Percentiles rank a stretch among this genome's conserved stretches.
phyloP scores from a whole-genome alignment of 2,797 vertebrate genomes.

The Prionace glauca region DNA sequence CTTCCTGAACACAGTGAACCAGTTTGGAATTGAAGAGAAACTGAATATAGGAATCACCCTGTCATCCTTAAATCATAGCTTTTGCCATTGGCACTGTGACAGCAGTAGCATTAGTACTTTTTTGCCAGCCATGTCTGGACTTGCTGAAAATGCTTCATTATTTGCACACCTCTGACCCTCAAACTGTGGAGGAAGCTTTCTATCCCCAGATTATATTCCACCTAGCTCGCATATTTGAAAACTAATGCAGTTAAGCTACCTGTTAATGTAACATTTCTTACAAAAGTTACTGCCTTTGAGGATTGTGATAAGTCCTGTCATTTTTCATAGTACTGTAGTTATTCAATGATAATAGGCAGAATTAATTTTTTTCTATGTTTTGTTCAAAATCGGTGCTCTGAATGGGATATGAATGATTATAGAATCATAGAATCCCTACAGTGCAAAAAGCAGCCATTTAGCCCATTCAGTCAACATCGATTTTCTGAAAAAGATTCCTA shows the following conservation, averaged over 20 bases:
- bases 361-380: conserved; percentile 42
- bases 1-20: neutral
- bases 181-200: neutral
- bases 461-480: too few relatives aligned
- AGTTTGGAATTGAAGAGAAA: neutral
- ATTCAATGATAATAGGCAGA: conserved; percentile 47
- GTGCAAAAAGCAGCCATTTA: too few relatives aligned
- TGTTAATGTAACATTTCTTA: neutral
- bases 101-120: neutral
- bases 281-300: neutral
- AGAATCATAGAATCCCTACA: too few relatives aligned
- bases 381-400: conserved; percentile 38
- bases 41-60: neutral
- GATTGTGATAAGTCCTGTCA: neutral
- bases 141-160: neutral
- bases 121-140: neutral
- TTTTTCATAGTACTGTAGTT: neutral
- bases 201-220: neutral
- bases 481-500: too few relatives aligned
- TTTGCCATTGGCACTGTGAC: neutral
- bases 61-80: neutral
- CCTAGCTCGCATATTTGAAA: neutral
- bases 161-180: neutral
- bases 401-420: conserved; percentile 50
- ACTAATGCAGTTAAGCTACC: neutral